Conservation (phyloP, 2,888 invertebrate genomes). For the Pammene fasciana region DNA sequence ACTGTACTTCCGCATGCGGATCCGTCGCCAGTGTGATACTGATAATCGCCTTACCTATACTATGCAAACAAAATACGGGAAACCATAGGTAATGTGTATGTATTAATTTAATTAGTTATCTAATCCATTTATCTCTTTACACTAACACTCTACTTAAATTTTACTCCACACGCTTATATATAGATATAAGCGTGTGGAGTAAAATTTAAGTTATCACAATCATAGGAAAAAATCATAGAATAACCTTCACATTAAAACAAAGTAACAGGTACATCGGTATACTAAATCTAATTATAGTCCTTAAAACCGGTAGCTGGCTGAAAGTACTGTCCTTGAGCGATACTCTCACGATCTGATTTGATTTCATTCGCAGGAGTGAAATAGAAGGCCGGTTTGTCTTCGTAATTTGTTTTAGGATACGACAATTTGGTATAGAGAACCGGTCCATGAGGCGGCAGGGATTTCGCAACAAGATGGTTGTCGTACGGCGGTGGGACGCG, state of each 20-base stretch:
- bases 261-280: conserved; percentile 18
- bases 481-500: conserved; percentile 31
- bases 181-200: background rate
- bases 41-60: too few species aligned
- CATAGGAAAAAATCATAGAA: conserved; percentile 17
- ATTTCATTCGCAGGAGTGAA: conserved; percentile 65
- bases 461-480: conserved; percentile 39
- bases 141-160: background rate
- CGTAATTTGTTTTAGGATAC: conserved; percentile 44
- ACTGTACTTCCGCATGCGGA: too few species aligned
- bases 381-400: conserved; percentile 49
- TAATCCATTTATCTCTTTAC: background rate
- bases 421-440: conserved; percentile 45
- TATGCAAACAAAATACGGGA: too few species aligned
- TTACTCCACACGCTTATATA: background rate
- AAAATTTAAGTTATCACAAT: conserved; percentile 24
- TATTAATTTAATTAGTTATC: too few species aligned
- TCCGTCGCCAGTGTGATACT: too few species aligned
- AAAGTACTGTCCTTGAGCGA: conserved; percentile 63
- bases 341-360: conserved; percentile 45
- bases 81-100: too few species aligned
- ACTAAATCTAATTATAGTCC: conserved; percentile 24
- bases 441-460: conserved; percentile 32
- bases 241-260: background rate
- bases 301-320: conserved; percentile 51